Evolutionary conservation across 2,797 vertebrate genomes (phyloP).

Genomic region (Ataeniobius toweri): DNA sequence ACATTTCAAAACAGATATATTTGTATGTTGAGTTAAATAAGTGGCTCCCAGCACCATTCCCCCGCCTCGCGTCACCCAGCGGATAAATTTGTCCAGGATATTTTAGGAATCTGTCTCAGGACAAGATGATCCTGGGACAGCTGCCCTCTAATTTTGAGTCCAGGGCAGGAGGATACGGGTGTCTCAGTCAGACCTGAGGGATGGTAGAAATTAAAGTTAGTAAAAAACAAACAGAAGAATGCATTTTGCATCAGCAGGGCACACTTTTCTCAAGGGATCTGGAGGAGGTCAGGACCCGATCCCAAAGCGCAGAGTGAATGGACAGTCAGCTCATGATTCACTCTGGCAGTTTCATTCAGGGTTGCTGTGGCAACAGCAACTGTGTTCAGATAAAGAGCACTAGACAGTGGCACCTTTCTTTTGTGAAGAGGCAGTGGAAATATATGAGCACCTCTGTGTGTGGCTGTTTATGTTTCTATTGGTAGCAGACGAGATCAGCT

Average conservation of each 20-base stretch:
- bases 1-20: slow-evolving; percentile 71
- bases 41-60: slow-evolving; percentile 60
- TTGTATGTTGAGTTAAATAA: slow-evolving; percentile 43
- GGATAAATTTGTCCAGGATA: slow-evolving; percentile 78
- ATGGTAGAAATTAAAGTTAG: slow-evolving; percentile 17
- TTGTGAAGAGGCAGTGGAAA: background rate
- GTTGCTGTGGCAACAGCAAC: slow-evolving; percentile 69
- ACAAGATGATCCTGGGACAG: slow-evolving; percentile 79
- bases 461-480: background rate
- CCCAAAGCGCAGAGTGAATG: slow-evolving; percentile 22
- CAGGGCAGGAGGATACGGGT: slow-evolving; percentile 61
- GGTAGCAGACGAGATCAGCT: slow-evolving; percentile 15
- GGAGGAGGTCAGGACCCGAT: slow-evolving; percentile 51
- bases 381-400: slow-evolving; percentile 41
- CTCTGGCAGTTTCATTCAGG: slow-evolving; percentile 31
- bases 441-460: background rate
- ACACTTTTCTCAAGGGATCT: slow-evolving; percentile 26
- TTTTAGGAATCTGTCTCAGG: slow-evolving; percentile 78
- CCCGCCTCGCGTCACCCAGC: slow-evolving; percentile 48
- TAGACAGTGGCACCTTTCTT: slow-evolving; percentile 16
- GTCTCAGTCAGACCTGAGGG: slow-evolving; percentile 27
- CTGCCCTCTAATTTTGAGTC: slow-evolving; percentile 82
- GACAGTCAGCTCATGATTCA: slow-evolving; percentile 43
- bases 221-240: slow-evolving; percentile 8
- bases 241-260: background rate